A percentile compares a stretch with the other conserved stretches of the same genome.
Evolutionary conservation across 2,797 vertebrate species (phyloP).

Genomic region (Dipus sagitta): DNA sequence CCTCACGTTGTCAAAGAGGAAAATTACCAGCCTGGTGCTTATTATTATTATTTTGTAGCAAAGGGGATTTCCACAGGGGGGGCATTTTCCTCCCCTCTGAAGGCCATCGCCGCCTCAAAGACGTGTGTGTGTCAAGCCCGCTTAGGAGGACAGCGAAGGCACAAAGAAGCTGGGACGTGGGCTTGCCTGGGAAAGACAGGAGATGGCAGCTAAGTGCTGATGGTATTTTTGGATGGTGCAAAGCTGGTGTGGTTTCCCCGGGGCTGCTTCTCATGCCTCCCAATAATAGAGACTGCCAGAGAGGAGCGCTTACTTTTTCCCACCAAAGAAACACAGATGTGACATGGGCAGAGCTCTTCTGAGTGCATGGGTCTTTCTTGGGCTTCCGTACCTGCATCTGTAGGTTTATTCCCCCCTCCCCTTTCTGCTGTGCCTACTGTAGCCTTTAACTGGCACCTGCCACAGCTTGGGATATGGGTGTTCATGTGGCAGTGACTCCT

Average conservation of each 20-base stretch:
- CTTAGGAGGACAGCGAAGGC: not conserved
- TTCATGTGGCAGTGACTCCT: not conserved
- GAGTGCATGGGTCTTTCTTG: constrained; percentile 3
- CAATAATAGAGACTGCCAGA: constrained; percentile 29
- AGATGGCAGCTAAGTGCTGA: constrained; percentile 10
- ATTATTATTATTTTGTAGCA: constrained; percentile 28
- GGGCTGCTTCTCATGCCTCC: constrained; percentile 54
- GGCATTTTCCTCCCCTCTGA: not conserved
- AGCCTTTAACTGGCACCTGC: constrained; percentile 21
- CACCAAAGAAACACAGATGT: not conserved
- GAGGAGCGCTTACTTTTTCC: not conserved
- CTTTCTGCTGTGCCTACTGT: constrained; percentile 28
- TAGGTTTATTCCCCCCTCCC: not conserved
- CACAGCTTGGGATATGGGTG: not conserved
- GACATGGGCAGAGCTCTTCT: constrained; percentile 54
- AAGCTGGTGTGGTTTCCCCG: constrained; percentile 53
- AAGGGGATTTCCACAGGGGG: constrained; percentile 72
- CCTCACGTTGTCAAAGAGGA: not conserved
- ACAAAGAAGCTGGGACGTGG: not conserved
- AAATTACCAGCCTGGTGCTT: constrained; percentile 51
- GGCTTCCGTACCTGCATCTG: not conserved
- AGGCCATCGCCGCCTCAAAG: constrained; percentile 54
- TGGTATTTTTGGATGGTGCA: constrained; percentile 64
- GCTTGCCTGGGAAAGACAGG: constrained; percentile 13
- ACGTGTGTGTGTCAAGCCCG: not conserved